A percentile compares a stretch with the other conserved stretches of the same genome.
Conservation (phyloP, 2,113 vertebrate species). For the Nanger granti region DNA sequence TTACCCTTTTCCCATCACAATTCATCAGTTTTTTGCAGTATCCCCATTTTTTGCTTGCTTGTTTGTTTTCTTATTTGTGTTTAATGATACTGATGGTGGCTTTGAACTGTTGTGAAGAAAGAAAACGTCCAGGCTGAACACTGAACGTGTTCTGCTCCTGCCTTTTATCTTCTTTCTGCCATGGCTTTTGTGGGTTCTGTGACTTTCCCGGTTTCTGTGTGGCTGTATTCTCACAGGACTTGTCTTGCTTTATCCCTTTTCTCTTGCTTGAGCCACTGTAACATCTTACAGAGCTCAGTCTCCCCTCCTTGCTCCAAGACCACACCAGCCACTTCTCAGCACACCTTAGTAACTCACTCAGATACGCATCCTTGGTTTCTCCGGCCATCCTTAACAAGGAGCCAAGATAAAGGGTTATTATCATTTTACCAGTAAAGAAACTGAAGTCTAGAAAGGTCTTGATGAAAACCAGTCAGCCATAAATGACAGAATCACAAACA, state of each 20-base stretch:
- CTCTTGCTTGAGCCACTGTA: neutral
- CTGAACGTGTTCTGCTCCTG: fast-evolving
- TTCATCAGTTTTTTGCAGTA: neutral
- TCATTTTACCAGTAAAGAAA: constrained; percentile 8
- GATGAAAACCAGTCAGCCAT: neutral
- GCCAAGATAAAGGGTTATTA: neutral
- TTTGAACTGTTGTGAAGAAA: neutral
- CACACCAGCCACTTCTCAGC: neutral
- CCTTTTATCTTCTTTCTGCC: neutral
- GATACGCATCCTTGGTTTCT: neutral
- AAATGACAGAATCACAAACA: neutral
- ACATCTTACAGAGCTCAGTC: neutral
- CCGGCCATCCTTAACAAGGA: neutral
- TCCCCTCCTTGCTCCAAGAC: neutral
- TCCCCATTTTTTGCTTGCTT: neutral
- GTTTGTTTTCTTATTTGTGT: neutral
- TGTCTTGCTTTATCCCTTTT: neutral
- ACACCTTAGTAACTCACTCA: neutral
- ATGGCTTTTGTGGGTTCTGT: neutral
- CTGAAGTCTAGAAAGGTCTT: neutral
- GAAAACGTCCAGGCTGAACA: neutral
- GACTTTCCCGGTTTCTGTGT: neutral
- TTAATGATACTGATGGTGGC: neutral
- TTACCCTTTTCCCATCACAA: neutral
- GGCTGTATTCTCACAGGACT: neutral